Conservation (phyloP, 2,888 invertebrate species). For the Athalia circularis region DNA sequence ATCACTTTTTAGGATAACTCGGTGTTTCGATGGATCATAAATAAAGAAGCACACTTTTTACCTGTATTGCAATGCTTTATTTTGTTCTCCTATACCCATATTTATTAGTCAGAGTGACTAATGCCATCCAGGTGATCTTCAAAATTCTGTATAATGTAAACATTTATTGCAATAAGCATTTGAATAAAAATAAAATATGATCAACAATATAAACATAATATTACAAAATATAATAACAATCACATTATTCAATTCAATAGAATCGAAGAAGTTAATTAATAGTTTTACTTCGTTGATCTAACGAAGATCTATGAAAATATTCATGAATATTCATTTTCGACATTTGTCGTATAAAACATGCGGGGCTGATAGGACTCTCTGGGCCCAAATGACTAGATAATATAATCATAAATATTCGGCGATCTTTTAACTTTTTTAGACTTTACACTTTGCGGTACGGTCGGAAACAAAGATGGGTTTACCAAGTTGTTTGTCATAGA, state of each 20-base stretch:
- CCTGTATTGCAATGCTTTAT: background rate
- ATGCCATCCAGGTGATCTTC: background rate
- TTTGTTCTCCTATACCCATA: background rate
- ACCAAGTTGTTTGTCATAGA: background rate
- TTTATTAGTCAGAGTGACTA: too few relatives aligned
- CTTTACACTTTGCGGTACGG: background rate
- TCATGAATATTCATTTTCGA: too few relatives aligned
- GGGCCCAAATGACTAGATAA: background rate
- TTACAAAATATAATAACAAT: background rate
- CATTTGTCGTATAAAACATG: too few relatives aligned
- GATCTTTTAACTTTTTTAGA: background rate
- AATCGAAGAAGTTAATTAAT: background rate
- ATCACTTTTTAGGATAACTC: conserved; percentile 20
- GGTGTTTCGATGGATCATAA: conserved; percentile 28
- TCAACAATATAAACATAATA: too few relatives aligned
- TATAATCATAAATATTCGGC: conserved; percentile 32
- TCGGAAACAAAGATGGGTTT: background rate
- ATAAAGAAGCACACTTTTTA: conserved; percentile 32
- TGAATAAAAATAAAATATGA: too few relatives aligned
- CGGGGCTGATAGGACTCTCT: too few relatives aligned
- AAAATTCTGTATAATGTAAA: background rate
- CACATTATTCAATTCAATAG: background rate
- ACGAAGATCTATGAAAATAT: background rate
- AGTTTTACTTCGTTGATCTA: background rate
- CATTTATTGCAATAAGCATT: background rate